Conservation (phyloP, 2,113 vertebrate species). For the Tor tambroides region DNA sequence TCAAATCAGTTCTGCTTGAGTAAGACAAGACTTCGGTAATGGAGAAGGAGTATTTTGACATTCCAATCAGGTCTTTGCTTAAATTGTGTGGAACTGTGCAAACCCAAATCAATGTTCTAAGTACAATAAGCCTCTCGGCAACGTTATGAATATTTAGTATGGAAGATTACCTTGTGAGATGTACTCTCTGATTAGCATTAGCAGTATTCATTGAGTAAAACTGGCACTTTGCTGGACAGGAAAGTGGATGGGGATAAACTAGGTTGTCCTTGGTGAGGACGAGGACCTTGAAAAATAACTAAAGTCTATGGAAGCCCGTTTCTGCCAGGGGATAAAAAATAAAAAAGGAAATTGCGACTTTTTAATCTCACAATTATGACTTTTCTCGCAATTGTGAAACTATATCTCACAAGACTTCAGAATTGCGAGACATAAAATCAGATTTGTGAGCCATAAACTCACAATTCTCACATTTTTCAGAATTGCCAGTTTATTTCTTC, state of each 20-base stretch:
- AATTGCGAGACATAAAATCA: too few relatives aligned
- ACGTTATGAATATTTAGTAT: constrained; percentile 85
- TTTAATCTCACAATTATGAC: neutral
- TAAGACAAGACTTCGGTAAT: constrained; percentile 45
- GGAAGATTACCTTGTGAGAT: constrained; percentile 80
- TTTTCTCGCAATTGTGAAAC: neutral
- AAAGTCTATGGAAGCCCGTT: neutral
- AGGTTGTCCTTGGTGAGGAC: constrained; percentile 58
- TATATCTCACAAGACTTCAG: too few relatives aligned
- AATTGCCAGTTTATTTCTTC: too few relatives aligned
- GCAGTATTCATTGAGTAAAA: constrained; percentile 81
- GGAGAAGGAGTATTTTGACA: constrained; percentile 39
- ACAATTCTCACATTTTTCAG: too few relatives aligned
- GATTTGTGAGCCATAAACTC: too few relatives aligned
- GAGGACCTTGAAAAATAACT: constrained; percentile 37
- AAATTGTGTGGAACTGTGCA: constrained; percentile 30
- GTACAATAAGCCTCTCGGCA: constrained; percentile 73
- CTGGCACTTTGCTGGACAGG: constrained; percentile 81
- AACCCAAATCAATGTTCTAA: constrained; percentile 59
- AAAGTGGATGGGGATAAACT: constrained; percentile 77
- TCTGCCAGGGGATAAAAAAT: neutral
- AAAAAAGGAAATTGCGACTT: neutral
- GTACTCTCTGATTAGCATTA: constrained; percentile 86
- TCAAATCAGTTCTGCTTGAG: constrained; percentile 48
- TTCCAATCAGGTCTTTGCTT: constrained; percentile 37